Evolutionary conservation across 2,113 vertebrate species (phyloP), one percentile per base, ranked within the genome.

Genomic region (Procavia capensis): DNA sequence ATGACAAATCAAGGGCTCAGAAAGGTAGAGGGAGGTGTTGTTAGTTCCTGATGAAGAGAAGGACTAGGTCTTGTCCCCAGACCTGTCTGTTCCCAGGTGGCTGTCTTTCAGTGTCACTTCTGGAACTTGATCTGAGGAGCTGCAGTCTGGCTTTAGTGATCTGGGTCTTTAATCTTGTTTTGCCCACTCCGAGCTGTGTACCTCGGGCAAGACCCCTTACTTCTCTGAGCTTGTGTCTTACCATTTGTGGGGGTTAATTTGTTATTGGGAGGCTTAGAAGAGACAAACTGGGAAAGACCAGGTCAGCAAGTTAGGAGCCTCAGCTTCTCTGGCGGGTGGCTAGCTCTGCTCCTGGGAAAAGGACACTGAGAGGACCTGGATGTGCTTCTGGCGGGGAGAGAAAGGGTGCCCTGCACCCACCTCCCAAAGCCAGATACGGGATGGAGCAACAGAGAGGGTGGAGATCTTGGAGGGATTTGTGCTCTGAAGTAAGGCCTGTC

Each of bases 401-500:
- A 36, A 45, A 29, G 3, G n/a, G 57, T 45, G 45, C 57, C 57
- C 76, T 70, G 7, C 1, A 2, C n/a, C 27, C 25, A 6, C 9
- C 64, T 22, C 19, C 2, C 0, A 25, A 14, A 8, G 27, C 5
- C 3, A 6, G 22, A 45, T 59, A 45, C 43, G 47, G 85, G 59
- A 10, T 61, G 54, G 27, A 74, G 76, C 29, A 39, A 9, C 22
- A 27, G 59, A 6, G 6, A n/a, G 9, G 68, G 41, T 19, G 5
- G 78, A 41, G 31, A 9, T 24, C 45, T 39, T 39, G 2, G 39
- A 16, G 5, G 79, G 43, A 83, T 96, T 84, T 85, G 45, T 0
- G 4, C 82, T 82, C 61, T 11, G 39, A 82, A 72, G 83, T 70
- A 79, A 70, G 57, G 24, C 59, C 90, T 93, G 92, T 95, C 85